Conservation (phyloP, 2,888 invertebrate species). For the Coronaproctus castanopsis region DNA sequence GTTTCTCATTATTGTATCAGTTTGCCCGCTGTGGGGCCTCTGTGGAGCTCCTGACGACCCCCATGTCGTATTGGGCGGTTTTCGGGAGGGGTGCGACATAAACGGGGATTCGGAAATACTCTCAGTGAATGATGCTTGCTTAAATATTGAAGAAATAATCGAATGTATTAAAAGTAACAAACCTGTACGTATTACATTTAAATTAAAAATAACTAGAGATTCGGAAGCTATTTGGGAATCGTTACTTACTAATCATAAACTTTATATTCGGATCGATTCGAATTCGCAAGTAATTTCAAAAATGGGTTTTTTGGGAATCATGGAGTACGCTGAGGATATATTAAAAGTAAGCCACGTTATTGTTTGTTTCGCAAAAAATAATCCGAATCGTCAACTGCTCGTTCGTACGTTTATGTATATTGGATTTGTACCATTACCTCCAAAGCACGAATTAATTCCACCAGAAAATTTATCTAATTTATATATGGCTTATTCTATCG, state of each 20-base stretch:
- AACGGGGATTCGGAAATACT: constrained; percentile 33
- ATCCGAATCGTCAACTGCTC: constrained; percentile 60
- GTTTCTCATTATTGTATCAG: constrained; percentile 38
- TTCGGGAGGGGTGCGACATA: constrained; percentile 43
- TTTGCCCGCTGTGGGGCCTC: constrained; percentile 85
- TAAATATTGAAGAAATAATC: constrained; percentile 30
- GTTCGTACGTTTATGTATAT: constrained; percentile 93
- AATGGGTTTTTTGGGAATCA: constrained; percentile 78
- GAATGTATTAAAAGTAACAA: constrained; percentile 48
- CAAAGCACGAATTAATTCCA: constrained; percentile 56
- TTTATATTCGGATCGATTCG: constrained; percentile 57
- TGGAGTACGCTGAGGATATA: constrained; percentile 90
- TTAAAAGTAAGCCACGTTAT: constrained; percentile 61
- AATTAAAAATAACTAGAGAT: constrained; percentile 55
- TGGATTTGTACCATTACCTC: constrained; percentile 74
- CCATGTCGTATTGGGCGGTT: constrained; percentile 43
- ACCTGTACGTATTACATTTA: constrained; percentile 50
- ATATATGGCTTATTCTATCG: constrained; percentile 38
- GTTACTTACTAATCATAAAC: constrained; percentile 49
- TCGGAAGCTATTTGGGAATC: constrained; percentile 64
- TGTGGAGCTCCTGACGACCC: constrained; percentile 99
- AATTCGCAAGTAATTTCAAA: constrained; percentile 70
- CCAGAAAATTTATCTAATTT: constrained; percentile 37
- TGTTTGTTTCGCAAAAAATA: constrained; percentile 61
- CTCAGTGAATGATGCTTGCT: constrained; percentile 15